Conservation (phyloP, 2,888 invertebrate species). For the Erebia aethiops region DNA sequence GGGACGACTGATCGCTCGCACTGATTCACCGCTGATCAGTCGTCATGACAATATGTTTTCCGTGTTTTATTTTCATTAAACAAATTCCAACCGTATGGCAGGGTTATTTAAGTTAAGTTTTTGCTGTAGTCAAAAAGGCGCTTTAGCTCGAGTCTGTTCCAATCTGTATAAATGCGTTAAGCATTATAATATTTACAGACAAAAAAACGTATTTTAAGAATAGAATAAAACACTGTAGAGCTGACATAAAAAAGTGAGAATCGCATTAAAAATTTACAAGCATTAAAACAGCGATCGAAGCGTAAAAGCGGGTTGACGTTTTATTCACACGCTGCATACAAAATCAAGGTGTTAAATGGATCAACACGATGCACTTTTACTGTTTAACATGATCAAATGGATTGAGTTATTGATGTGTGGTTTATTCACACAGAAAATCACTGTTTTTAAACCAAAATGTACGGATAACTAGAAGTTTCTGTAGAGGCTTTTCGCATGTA, state of each 20-base stretch:
- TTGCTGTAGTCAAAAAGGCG: too few species aligned
- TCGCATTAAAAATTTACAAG: conserved; percentile 6
- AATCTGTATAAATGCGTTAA: too few species aligned
- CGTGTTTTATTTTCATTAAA: too few species aligned
- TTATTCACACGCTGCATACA: conserved; percentile 20
- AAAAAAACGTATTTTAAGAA: not conserved
- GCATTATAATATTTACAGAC: too few species aligned
- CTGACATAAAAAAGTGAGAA: not conserved
- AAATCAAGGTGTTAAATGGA: conserved; percentile 50
- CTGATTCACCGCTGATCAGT: too few species aligned
- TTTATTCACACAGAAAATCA: conserved; percentile 10
- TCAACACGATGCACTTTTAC: conserved; percentile 46
- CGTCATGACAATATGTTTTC: too few species aligned
- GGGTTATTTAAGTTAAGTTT: too few species aligned
- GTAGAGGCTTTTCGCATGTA: not conserved
- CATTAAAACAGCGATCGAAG: conserved; percentile 15
- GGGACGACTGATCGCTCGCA: too few species aligned
- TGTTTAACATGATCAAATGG: conserved; percentile 23
- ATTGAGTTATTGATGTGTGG: conserved; percentile 16
- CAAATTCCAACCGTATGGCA: too few species aligned
- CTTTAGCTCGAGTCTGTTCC: too few species aligned
- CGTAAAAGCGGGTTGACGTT: conserved; percentile 10
- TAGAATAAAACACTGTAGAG: not conserved
- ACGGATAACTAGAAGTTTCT: not conserved
- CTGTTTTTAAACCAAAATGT: conserved; percentile 11